Conservation (phyloP, 2,888 invertebrate species). For the Ormyrus pomaceus region DNA sequence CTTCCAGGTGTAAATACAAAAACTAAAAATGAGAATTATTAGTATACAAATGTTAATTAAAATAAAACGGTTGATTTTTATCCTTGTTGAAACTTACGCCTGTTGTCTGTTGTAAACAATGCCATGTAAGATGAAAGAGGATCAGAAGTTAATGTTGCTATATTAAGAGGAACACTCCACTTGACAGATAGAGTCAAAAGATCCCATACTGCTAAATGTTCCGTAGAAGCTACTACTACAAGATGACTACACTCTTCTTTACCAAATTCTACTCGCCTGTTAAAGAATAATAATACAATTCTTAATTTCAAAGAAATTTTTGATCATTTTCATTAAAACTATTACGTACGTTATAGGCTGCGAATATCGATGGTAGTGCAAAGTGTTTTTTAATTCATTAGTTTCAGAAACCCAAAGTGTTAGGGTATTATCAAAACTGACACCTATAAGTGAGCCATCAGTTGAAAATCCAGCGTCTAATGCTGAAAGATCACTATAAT, state of each 20-base stretch:
- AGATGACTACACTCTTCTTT: slow-evolving; percentile 78
- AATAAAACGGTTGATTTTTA: slow-evolving; percentile 23
- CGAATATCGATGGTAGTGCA: slow-evolving; percentile 75
- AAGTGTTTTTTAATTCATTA: slow-evolving; percentile 78
- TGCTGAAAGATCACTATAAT: slow-evolving; percentile 80
- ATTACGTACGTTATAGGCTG: slow-evolving; percentile 72
- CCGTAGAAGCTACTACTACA: slow-evolving; percentile 78
- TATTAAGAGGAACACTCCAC: slow-evolving; percentile 81
- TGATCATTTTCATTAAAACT: slow-evolving; percentile 1
- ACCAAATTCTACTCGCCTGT: slow-evolving; percentile 79
- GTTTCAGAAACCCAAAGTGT: slow-evolving; percentile 84
- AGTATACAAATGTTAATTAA: not conserved
- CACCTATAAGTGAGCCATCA: slow-evolving; percentile 87
- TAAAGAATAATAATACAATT: slow-evolving; percentile 24
- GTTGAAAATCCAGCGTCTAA: slow-evolving; percentile 81
- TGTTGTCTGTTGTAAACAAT: slow-evolving; percentile 80
- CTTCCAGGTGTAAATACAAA: slow-evolving; percentile 81
- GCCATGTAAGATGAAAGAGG: slow-evolving; percentile 83
- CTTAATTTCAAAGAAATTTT: not conserved
- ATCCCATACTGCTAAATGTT: slow-evolving; percentile 84
- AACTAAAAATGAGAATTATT: slow-evolving; percentile 74
- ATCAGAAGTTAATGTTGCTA: slow-evolving; percentile 79
- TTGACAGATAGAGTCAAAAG: slow-evolving; percentile 82
- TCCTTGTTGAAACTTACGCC: slow-evolving; percentile 77
- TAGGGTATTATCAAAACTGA: slow-evolving; percentile 81